Percentiles rank a stretch among this genome's conserved stretches.
phyloP scores from a whole-genome alignment of 2,888 invertebrate species.

The Embidobia sp. region DNA sequence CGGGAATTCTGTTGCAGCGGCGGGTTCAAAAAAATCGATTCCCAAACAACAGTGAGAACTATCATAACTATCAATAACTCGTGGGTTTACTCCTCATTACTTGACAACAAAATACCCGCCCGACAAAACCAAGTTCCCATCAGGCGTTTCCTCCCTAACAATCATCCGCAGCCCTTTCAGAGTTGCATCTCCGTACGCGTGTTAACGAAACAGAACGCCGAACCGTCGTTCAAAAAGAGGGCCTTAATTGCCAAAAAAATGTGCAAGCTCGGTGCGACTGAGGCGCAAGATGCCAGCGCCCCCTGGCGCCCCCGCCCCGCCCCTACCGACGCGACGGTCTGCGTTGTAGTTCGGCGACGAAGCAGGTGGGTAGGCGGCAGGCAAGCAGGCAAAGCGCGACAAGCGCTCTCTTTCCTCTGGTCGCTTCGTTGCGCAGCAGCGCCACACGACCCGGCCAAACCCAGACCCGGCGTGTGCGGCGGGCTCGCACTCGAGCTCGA shows the following conservation, averaged over 20 bases:
- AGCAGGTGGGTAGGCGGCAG: constrained; percentile 34
- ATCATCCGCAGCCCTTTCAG: too few species aligned
- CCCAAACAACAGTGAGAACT: background rate
- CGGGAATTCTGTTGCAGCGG: too few species aligned
- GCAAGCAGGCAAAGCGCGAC: constrained; percentile 36
- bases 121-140: too few species aligned
- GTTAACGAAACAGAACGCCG: constrained; percentile 29
- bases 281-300: constrained; percentile 33
- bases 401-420: constrained; percentile 42
- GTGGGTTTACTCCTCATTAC: constrained; percentile 1
- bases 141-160: too few species aligned
- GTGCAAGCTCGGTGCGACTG: constrained; percentile 35
- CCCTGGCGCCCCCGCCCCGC: background rate
- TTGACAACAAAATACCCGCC: too few species aligned
- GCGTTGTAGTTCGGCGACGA: background rate
- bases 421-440: constrained; percentile 69
- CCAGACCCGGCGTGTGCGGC: constrained; percentile 73
- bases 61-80: constrained; percentile 6
- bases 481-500: constrained; percentile 72
- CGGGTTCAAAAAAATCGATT: too few species aligned
- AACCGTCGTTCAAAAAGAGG: constrained; percentile 18
- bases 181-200: background rate
- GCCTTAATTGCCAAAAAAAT: constrained; percentile 52
- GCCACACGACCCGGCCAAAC: constrained; percentile 74
- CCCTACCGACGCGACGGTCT: background rate